Conservation (phyloP, 2,113 vertebrate genomes). For the Zosterops japonicus region DNA sequence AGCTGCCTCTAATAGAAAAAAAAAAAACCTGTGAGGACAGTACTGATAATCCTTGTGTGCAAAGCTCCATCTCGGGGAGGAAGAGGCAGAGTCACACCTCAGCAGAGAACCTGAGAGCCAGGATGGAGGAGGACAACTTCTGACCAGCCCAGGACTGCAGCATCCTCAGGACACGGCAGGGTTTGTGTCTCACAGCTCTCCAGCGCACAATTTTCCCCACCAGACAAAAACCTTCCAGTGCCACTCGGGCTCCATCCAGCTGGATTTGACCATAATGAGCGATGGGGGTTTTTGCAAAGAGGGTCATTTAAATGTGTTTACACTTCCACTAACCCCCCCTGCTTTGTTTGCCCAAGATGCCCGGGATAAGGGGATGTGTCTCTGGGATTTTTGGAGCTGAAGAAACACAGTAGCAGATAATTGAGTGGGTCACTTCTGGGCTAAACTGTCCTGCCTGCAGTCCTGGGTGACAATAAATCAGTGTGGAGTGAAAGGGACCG, state of each 20-base stretch:
- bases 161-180: rapidly evolving
- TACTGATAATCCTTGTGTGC: rapidly evolving
- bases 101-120: background rate
- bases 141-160: background rate
- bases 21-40: background rate
- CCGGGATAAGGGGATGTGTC: background rate
- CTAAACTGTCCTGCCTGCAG: background rate
- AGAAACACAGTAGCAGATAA: background rate
- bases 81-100: background rate
- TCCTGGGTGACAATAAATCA: background rate
- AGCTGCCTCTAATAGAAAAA: background rate
- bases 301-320: background rate
- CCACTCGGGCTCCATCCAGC: background rate
- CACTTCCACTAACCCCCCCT: background rate
- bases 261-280: background rate
- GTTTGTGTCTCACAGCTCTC: background rate
- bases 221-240: background rate
- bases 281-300: background rate
- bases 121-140: background rate
- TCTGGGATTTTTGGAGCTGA: background rate
- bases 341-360: background rate
- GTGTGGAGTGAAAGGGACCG: background rate
- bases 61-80: background rate
- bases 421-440: background rate
- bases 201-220: background rate